Evolutionary conservation across 2,113 vertebrate species (phyloP), one percentile per base, ranked within the genome.

Genomic region (Chamaetylas fuelleborni): DNA sequence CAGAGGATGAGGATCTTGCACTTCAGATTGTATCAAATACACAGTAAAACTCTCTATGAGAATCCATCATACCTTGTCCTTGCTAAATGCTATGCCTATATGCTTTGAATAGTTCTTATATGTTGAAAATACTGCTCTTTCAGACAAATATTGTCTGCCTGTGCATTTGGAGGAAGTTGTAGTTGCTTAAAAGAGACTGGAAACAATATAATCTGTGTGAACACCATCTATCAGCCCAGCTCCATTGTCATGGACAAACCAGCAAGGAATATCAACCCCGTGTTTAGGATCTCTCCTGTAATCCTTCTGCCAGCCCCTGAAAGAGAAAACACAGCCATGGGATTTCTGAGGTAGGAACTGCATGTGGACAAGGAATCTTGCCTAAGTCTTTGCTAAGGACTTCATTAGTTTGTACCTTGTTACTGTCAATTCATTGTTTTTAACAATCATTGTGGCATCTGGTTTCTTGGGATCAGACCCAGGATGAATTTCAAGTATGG

Each of bases 291-390:
- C 97, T 25, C 71, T 95, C 66, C 97, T 97, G 97, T 98, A 99
- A 97, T 99, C 99, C 97, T 98, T 99, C 97, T 99, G 98, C 98
- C 98, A 99, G 81, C 99, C 99, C 97, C 99, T 99, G 97, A 23
- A 94, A 94, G 16, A 51, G 38, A 95, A 84, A 84, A 69, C 8
- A 89, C 20, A 83, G 31, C 43, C 34, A 40, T 13, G 36, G 53
- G 34, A 66, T 7, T 6, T 17, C 9, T 4, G 4, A 86, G 76
- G 20, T 38, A 79, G 66, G 60, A 90, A 42, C 51, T 45, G 38
- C 12, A 8, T 31, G 14, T 56, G 23, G 15, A 36, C 9, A 40
- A 84, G 22, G 11, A 72, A 53, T 26, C 25, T 79, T 80, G 71
- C 33, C 48, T 5, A 26, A 74, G 36, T 34, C 25, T 91, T 74